Evolutionary conservation across 2,888 invertebrate species (phyloP), one percentile per base, ranked within the genome.

Genomic region (Oscheius myriophilus): DNA sequence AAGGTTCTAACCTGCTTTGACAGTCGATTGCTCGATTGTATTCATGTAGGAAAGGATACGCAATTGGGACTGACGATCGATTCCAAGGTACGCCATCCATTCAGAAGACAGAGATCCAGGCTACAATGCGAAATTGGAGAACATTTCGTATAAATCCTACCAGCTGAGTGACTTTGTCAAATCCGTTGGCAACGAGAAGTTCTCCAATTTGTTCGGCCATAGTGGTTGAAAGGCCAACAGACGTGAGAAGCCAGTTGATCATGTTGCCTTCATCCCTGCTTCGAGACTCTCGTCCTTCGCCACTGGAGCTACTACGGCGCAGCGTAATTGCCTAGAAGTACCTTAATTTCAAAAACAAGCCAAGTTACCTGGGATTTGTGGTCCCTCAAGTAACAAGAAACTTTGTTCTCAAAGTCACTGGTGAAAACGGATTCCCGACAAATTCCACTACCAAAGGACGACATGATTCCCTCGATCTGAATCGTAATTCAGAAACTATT

Each of bases 391-490:
- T 73, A 81, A 25, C 71, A 70, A 21, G 80, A 78, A n/a, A 82
- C 78, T 67, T 78, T 74, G 42, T 72, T 71, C 63, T 73, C 78
- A 65, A 71, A 80, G 53, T 76, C 70, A 23, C 70, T 73, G 1
- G 69, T 72, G 67, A 83, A 83, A 4, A 83, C 75, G 21, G 81
- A 81, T 70, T 83, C 82, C 49, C 83, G 76, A 67, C 81, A 81
- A 33, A 81, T 79, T 4, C 78, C 80, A 1, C 73, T 74, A 43
- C 81, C 81, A 62, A 75, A 78, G n/a, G 76, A 77, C 33, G 70
- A 72, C 58, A 83, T 75, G 25, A 83, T 78, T 43, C 75, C 78
- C 33, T 81, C 79, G 55, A 83, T 83, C 77, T 83, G 66, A 33
- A 65, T 66, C 43, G 54, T 18, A 12, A 53, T 63, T 33, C 62